phyloP scores from a whole-genome alignment of 2,113 vertebrate species.

The Eretmochelys imbricata region DNA sequence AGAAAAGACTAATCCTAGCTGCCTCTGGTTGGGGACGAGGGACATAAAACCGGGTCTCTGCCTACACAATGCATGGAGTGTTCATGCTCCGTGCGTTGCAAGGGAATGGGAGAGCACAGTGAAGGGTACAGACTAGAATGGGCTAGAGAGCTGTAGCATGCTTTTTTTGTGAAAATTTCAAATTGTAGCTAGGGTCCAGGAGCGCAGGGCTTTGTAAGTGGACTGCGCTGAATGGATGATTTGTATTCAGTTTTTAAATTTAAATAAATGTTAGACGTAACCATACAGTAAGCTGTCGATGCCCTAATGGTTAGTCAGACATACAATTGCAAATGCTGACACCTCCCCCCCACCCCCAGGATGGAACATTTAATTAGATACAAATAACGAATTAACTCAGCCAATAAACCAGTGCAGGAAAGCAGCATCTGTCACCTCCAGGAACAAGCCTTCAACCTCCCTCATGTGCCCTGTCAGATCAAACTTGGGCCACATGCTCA shows the following conservation, averaged over 20 bases:
- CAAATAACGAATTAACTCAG: not conserved
- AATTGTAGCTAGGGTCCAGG: not conserved
- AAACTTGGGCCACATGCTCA: not conserved
- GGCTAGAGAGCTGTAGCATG: too few relatives aligned
- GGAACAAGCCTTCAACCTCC: not conserved
- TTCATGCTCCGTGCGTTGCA: not conserved
- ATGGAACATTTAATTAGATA: not conserved
- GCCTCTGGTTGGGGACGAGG: not conserved
- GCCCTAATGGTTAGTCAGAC: not conserved
- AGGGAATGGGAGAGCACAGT: not conserved
- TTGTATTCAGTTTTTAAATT: not conserved
- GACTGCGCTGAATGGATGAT: rapidly evolving
- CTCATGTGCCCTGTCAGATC: too few relatives aligned
- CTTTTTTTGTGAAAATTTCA: not conserved
- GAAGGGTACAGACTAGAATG: too few relatives aligned
- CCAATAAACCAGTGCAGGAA: not conserved
- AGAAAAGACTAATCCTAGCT: not conserved
- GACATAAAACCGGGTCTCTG: too few relatives aligned
- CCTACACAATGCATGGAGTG: too few relatives aligned
- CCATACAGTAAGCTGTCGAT: not conserved
- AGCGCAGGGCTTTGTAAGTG: not conserved
- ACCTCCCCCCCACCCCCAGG: too few relatives aligned
- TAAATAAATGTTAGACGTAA: not conserved
- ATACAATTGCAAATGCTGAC: not conserved
- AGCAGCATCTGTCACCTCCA: not conserved